Evolutionary conservation across 2,797 vertebrate species (phyloP).

Genomic region (Carcharodon carcharias): DNA sequence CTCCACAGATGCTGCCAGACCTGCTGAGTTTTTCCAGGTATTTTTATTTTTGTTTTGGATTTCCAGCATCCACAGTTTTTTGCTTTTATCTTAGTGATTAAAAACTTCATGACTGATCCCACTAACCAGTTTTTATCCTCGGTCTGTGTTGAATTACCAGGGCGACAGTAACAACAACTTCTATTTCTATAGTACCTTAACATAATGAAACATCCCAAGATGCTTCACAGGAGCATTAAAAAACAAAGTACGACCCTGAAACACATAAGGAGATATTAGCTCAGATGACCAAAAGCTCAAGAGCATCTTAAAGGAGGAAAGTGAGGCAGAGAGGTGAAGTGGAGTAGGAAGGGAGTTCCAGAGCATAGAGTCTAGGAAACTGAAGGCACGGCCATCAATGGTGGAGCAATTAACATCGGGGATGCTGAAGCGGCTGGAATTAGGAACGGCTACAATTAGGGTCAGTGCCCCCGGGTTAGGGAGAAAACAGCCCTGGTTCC

Average conservation of each 20-base stretch:
- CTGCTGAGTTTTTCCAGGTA: no score
- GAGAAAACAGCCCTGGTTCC: background rate
- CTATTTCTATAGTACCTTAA: background rate
- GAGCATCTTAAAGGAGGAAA: background rate
- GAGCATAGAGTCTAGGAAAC: background rate
- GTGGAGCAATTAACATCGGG: background rate
- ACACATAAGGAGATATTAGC: background rate
- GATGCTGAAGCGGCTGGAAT: background rate
- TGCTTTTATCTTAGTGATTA: background rate
- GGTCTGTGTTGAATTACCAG: background rate
- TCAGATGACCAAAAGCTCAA: background rate
- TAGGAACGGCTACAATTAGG: background rate
- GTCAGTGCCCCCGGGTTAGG: background rate
- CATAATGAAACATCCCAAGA: background rate
- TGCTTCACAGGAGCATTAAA: background rate
- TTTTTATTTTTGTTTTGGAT: no score
- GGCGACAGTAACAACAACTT: background rate
- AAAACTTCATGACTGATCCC: background rate
- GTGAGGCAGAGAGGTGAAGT: no score
- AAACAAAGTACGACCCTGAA: background rate
- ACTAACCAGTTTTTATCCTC: background rate
- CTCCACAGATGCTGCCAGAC: no score
- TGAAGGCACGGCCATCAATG: background rate
- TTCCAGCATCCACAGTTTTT: no score
- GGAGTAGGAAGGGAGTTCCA: background rate